phyloP scores from a whole-genome alignment of 2,888 invertebrate genomes.

The Vannuccia rotundouncinata region DNA sequence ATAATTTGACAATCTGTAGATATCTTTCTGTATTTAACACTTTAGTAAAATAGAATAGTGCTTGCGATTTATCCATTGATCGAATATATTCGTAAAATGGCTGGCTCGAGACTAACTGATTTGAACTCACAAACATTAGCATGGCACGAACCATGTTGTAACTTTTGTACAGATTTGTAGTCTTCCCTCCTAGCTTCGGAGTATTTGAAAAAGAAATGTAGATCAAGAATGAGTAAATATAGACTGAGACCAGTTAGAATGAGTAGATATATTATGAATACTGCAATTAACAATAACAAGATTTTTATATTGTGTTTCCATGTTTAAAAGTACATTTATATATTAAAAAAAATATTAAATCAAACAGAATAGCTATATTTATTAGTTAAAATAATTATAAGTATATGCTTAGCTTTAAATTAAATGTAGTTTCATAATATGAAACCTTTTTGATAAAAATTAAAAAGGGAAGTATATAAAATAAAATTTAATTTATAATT shows the following conservation, averaged over 20 bases:
- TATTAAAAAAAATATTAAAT: not conserved
- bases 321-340: not conserved
- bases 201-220: not conserved
- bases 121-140: slow-evolving; percentile 9
- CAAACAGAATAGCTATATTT: not conserved
- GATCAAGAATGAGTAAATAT: not conserved
- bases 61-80: not conserved
- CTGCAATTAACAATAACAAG: not conserved
- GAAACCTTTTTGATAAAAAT: not conserved
- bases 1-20: not conserved
- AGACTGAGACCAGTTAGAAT: not conserved
- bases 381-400: not conserved
- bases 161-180: slow-evolving; percentile 23
- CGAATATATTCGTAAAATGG: slow-evolving; percentile 1
- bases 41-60: not conserved
- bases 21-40: not conserved
- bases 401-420: too few relatives aligned
- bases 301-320: not conserved
- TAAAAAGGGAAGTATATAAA: not conserved
- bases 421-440: not conserved
- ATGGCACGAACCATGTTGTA: slow-evolving; percentile 14
- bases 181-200: not conserved
- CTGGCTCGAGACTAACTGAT: not conserved
- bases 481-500: not conserved
- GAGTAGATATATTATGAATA: not conserved